A percentile compares a stretch with the other conserved stretches of the same genome.
phyloP scores from a whole-genome alignment of 2,797 vertebrate genomes.

The Eurystomus glaucurus region DNA sequence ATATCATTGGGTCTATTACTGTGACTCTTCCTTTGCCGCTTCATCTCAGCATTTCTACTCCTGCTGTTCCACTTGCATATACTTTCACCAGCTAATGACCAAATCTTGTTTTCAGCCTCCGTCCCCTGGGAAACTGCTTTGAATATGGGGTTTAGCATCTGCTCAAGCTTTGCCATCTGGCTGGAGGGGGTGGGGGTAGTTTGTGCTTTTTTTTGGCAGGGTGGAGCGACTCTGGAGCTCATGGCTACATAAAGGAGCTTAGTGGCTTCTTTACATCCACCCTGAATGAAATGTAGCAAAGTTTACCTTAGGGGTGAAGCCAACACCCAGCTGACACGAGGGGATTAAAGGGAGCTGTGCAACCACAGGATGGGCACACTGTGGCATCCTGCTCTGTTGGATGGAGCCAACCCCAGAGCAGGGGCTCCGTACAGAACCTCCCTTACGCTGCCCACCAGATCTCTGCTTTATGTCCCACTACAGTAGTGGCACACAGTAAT shows the following conservation, averaged over 20 bases:
- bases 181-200: background rate
- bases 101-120: background rate
- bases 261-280: background rate
- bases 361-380: rapidly evolving
- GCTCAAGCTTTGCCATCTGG: constrained; percentile 6
- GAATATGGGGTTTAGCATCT: background rate
- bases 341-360: background rate
- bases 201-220: background rate
- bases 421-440: background rate
- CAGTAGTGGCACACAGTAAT: background rate
- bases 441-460: background rate
- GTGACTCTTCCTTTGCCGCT: background rate
- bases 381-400: background rate
- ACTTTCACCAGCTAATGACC: background rate
- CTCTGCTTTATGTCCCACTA: background rate
- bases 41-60: background rate
- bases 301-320: background rate
- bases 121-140: background rate
- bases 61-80: background rate
- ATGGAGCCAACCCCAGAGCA: background rate
- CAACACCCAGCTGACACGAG: background rate
- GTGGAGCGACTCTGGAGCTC: background rate
- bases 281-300: background rate
- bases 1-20: background rate
- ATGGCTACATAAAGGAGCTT: background rate